Base-by-base conservation (phyloP, 2,113 vertebrate species). In the Zosterops lateralis region DNA sequence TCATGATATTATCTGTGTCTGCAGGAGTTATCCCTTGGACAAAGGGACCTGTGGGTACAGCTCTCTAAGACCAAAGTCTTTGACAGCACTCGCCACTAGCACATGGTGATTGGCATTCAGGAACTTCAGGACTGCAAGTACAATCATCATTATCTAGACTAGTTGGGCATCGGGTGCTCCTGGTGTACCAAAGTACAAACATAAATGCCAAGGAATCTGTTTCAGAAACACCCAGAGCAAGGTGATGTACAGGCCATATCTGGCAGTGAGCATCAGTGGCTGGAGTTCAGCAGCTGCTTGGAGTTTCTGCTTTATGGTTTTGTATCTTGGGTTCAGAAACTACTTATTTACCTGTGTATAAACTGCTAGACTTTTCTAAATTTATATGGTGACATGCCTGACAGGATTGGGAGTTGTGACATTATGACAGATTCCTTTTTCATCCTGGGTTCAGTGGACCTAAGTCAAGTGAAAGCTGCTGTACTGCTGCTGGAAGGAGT, bases 191-290 rank as follows among this genome's bases (percentile, higher is more conserved):
- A 21, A 78, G 31, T 40, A 53, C 19, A 45, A 20, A 24, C 2
- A 1, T 12, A 32, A 32, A 6, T 40, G 19, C n/a, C 6, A n/a
- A 65, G 21, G 25, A 36, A 42, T 54, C 6, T 62, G 36, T 57
- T 57, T 26, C 18, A 32, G 44, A 54, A 62, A 21, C 38, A 73
- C 6, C 3, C 15, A 61, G 47, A 26, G 17, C 10, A 67, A 32
- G 2, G 32, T 54, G 44, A 38, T 0, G 0, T 26, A 3, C 7
- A 29, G 10, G 12, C 44, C 1, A 0, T 42, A 20, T 42, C 10
- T 4, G 7, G 8, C 47, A 47, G 56, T 25, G 51, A 45, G 19
- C 31, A 29, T 74, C 28, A 9, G 13, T 20, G 38, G 3, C 44
- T 74, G 53, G 34, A 44, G 22, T 60, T 50, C 14, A 64, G 44